These are phyloP conservation scores for Halichoerus grypus DNA, from an alignment of 2,113 vertebrate species.

Conservation along the genomic window DNA sequence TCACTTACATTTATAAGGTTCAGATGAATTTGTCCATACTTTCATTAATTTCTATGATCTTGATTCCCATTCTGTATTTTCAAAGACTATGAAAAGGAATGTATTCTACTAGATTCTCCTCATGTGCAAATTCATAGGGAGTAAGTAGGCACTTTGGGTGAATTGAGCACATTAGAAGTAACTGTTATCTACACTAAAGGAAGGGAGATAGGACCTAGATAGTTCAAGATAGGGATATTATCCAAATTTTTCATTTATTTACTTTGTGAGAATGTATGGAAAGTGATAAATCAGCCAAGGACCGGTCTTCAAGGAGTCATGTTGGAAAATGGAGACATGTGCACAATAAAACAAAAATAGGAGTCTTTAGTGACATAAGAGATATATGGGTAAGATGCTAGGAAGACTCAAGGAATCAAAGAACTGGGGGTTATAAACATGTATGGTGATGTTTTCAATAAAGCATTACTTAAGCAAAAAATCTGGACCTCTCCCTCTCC, in stretches of 20 bases:
- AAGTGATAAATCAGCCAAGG: neutral
- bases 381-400: neutral
- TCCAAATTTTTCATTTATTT: constrained; percentile 10
- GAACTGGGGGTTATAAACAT: neutral
- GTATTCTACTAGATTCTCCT: constrained; percentile 38
- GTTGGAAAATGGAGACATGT: neutral
- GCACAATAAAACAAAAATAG: neutral
- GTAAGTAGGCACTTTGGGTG: neutral
- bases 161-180: constrained; percentile 16
- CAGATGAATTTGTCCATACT: constrained; percentile 59
- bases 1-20: constrained; percentile 68
- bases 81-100: constrained; percentile 44
- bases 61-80: constrained; percentile 47
- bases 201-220: neutral
- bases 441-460: neutral
- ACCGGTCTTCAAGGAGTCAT: neutral
- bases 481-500: neutral
- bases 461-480: neutral
- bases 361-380: neutral
- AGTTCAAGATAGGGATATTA: neutral
- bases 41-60: constrained; percentile 71
- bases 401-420: neutral
- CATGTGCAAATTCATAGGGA: neutral
- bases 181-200: neutral
- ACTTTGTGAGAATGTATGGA: neutral